These are phyloP conservation scores for Cephalopholis sonnerati DNA, from an alignment of 2,113 vertebrate genomes.

Conservation along the genomic window DNA sequence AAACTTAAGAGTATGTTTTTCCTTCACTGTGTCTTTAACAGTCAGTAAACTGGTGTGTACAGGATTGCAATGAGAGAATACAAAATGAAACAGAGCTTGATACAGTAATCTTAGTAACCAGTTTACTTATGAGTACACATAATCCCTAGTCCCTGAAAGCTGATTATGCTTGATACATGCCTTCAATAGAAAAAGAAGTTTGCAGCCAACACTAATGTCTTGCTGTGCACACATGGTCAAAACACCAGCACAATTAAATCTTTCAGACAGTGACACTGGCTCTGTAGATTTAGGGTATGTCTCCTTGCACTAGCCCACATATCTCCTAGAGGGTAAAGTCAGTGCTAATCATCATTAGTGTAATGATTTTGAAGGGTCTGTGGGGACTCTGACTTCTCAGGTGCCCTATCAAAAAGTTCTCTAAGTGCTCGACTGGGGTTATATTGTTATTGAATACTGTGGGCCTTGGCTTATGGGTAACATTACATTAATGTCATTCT, in stretches of 20 bases:
- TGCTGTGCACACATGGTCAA: not conserved
- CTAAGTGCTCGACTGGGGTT: conserved; percentile 43
- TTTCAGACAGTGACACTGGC: not conserved
- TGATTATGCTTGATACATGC: not conserved
- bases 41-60: not conserved
- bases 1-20: not conserved
- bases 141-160: not conserved
- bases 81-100: not conserved
- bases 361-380: conserved; percentile 56
- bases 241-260: conserved; percentile 2
- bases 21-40: not conserved
- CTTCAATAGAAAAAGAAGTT: not conserved
- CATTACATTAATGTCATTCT: conserved; percentile 67
- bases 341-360: conserved; percentile 49
- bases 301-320: conserved; percentile 23
- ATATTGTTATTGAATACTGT: conserved; percentile 60
- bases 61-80: not conserved
- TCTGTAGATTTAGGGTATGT: conserved; percentile 37
- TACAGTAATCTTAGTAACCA: not conserved
- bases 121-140: not conserved
- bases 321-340: conserved; percentile 37
- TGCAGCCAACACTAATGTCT: not conserved
- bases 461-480: conserved; percentile 51
- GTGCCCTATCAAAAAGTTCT: conserved; percentile 56
- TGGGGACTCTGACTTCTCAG: conserved; percentile 39